phyloP scores from a whole-genome alignment of 2,797 vertebrate species.

The Enteromius unitaeniatus region DNA sequence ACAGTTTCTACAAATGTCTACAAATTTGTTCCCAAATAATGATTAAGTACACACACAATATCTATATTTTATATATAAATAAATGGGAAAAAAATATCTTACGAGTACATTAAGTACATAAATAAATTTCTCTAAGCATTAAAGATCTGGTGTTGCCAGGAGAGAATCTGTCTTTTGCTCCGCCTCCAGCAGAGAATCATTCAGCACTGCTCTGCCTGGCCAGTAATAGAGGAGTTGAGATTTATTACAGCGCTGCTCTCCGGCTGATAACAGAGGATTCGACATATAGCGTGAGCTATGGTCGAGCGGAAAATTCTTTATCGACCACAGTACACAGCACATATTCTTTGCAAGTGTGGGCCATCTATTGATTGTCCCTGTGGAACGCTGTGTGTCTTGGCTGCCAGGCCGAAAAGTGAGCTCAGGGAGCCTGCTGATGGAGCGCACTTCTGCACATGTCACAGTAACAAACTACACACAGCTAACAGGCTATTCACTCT shows the following conservation, averaged over 20 bases:
- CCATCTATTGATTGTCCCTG: slow-evolving; percentile 54
- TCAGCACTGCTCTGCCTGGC: slow-evolving; percentile 20
- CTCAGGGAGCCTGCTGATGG: slow-evolving; percentile 43
- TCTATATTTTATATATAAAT: neutral
- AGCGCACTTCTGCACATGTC: slow-evolving; percentile 49
- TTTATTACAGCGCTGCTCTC: slow-evolving; percentile 34
- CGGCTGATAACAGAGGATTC: slow-evolving; percentile 34
- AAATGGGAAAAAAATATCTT: neutral
- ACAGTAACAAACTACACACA: slow-evolving; percentile 51
- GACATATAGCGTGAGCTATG: slow-evolving; percentile 31
- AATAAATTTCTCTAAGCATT: slow-evolving; percentile 4
- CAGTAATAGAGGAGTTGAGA: slow-evolving; percentile 30
- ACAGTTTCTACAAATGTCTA: neutral
- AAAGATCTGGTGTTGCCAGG: slow-evolving; percentile 18
- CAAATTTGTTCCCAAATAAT: neutral
- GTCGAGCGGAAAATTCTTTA: slow-evolving; percentile 18
- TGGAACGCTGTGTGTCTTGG: slow-evolving; percentile 33
- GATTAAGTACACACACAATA: neutral
- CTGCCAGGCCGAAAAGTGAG: slow-evolving; percentile 28
- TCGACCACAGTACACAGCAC: slow-evolving; percentile 31
- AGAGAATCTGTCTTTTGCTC: slow-evolving; percentile 8
- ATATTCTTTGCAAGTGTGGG: slow-evolving; percentile 43
- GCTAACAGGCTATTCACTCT: slow-evolving; percentile 27
- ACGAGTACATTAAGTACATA: neutral
- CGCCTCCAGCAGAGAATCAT: slow-evolving; percentile 7